phyloP scores from a whole-genome alignment of 2,113 vertebrate genomes.

The Apteryx owenii region DNA sequence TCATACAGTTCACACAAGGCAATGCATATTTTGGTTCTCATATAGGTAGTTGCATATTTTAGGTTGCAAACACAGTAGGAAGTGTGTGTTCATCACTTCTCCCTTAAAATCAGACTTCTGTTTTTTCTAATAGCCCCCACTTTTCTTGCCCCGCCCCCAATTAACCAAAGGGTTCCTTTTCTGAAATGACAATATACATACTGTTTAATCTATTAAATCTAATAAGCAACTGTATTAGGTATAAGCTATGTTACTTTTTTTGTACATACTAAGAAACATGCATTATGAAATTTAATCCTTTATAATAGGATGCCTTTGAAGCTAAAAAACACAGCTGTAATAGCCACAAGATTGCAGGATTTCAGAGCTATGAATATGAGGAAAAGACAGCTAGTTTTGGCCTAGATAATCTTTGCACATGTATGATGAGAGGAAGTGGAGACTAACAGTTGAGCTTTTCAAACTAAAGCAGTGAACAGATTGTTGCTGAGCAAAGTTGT shows the following conservation, averaged over 20 bases:
- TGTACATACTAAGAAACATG: constrained; percentile 23
- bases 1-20: not conserved
- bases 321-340: not conserved
- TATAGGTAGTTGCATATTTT: not conserved
- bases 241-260: not conserved
- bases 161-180: not conserved
- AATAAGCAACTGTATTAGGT: constrained; percentile 12
- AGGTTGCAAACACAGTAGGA: not conserved
- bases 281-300: constrained; percentile 29
- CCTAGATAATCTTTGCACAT: not conserved
- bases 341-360: constrained; percentile 35
- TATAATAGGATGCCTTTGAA: constrained; percentile 28
- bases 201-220: not conserved
- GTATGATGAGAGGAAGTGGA: constrained; percentile 5
- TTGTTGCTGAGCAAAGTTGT: constrained; percentile 31
- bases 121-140: not conserved
- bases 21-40: not conserved
- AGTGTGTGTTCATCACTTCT: not conserved
- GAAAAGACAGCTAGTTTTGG: constrained; percentile 8
- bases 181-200: no score
- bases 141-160: not conserved
- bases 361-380: not conserved
- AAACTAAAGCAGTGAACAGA: constrained; percentile 49
- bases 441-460: constrained; percentile 37
- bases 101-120: not conserved